phyloP scores from a whole-genome alignment of 2,888 invertebrate genomes.

The Noctuana brunneofusca region DNA sequence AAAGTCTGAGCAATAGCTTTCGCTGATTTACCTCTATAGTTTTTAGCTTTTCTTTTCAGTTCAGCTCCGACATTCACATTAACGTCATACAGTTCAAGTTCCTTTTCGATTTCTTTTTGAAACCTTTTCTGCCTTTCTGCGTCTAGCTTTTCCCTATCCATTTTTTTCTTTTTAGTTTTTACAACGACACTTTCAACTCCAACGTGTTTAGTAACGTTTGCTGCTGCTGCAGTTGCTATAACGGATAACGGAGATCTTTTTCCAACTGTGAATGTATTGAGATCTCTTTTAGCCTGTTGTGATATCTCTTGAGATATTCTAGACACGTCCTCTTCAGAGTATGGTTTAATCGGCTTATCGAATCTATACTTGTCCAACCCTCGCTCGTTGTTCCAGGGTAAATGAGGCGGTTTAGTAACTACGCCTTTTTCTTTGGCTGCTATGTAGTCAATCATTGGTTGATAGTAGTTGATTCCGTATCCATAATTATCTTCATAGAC shows the following conservation, averaged over 20 bases:
- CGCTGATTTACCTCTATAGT: constrained; percentile 89
- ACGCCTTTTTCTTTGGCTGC: constrained; percentile 85
- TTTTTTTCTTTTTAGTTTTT: constrained; percentile 75
- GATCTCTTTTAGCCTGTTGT: constrained; percentile 86
- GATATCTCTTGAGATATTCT: constrained; percentile 86
- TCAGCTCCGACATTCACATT: constrained; percentile 76
- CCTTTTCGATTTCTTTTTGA: constrained; percentile 69
- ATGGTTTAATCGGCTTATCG: constrained; percentile 84
- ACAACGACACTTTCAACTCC: constrained; percentile 76
- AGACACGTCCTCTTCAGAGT: constrained; percentile 86
- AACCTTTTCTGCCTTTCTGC: constrained; percentile 73
- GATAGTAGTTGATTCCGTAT: constrained; percentile 92
- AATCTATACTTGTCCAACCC: constrained; percentile 86
- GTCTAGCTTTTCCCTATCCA: constrained; percentile 64
- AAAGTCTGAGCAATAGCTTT: constrained; percentile 87
- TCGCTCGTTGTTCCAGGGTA: constrained; percentile 89
- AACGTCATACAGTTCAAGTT: constrained; percentile 66
- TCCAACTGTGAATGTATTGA: constrained; percentile 82
- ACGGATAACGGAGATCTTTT: constrained; percentile 85
- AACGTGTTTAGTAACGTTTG: constrained; percentile 85
- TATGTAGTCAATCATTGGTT: constrained; percentile 94
- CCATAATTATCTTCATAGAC: constrained; percentile 93
- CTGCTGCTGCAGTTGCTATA: constrained; percentile 84
- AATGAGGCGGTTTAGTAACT: constrained; percentile 82
- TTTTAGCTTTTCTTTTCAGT: constrained; percentile 78